Evolutionary conservation across 2,888 invertebrate species (phyloP), one percentile per base, ranked within the genome.

Genomic region (Pristionchus maxplancki): DNA sequence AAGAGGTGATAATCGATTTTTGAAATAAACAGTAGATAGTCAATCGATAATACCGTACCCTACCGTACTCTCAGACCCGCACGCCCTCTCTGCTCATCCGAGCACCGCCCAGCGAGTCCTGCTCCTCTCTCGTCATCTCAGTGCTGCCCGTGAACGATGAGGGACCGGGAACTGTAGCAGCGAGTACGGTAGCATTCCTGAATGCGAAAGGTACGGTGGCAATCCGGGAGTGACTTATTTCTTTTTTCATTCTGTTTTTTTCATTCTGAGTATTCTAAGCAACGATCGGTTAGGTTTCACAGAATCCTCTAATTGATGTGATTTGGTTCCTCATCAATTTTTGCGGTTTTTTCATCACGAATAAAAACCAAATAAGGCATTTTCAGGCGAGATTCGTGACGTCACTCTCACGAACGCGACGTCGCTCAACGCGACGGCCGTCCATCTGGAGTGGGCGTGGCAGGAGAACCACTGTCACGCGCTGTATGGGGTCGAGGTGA

Each of bases 371-470:
- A n/a, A n/a, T n/a, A n/a, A n/a, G n/a, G n/a, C 9, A 44, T 83
- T 34, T 50, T 24, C 67, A 89, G 89, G 89, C 4, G 91, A 92
- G 34, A 89, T 92, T 58, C 90, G 93, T 24, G 89, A 90, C 53
- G 93, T 93, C 11, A 85, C 88, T 13, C 88, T 93, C 62, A 88
- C 91, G 82, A 89, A 89, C 24, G 89, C 91, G 34, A 89, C 88
- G 17, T 89, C 93, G 5, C 87, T 93, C 62, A 93, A 93, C 64
- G 89, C 93, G 20, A 91, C 93, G 4, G 93, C 93, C 84, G 89
- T 93, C n/a, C 92, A 92, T 58, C 87, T 93, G 31, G 89, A 92
- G 3, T 93, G 93, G 93, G 88, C 62, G 13, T 93, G 93, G 93
- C 48, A 83, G n/a, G 89, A 92, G 34, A 87, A 88, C 5, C 67